Percentiles rank a stretch among this genome's conserved stretches.
phyloP scores from a whole-genome alignment of 37 sponge, comb jelly and placozoan species.

The Chondrilla cf. caribensis region DNA sequence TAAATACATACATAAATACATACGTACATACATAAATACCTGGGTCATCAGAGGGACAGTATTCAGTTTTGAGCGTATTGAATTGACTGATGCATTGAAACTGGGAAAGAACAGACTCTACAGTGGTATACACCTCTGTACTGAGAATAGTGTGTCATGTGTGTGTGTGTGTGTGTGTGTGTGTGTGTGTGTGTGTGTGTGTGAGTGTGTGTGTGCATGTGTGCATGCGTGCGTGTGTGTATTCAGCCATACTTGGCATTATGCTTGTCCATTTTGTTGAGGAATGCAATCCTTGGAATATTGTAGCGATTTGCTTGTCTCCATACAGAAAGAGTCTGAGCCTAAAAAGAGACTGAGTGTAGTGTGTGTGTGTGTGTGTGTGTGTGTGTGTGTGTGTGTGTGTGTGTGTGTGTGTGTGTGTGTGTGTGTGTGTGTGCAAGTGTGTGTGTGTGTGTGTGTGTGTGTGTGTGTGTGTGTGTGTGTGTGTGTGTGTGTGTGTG shows the following conservation, averaged over 20 bases:
- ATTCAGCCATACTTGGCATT: slow-evolving; percentile 50
- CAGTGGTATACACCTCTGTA: no score
- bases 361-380: background rate
- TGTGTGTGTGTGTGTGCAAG: background rate
- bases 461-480: background rate
- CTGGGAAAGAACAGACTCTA: no score
- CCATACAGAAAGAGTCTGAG: slow-evolving; percentile 86
- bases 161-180: no score
- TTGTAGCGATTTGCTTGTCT: slow-evolving; percentile 59
- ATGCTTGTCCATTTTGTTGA: slow-evolving; percentile 92
- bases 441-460: background rate
- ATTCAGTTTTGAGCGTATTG: slow-evolving; percentile 58
- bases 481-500: background rate
- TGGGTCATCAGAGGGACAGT: slow-evolving; percentile 43
- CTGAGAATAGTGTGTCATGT: background rate
- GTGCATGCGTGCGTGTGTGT: no score
- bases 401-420: background rate
- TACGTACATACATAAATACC: slow-evolving; percentile 35
- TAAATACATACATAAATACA: no score
- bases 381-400: background rate
- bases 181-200: no score
- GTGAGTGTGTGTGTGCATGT: no score
- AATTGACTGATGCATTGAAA: slow-evolving; percentile 40
- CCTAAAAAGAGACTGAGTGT: slow-evolving; percentile 8
- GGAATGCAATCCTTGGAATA: slow-evolving; percentile 69